Percentiles rank a stretch among this genome's conserved stretches.
phyloP scores from a whole-genome alignment of 1,140 invertebrate genomes.

The Acromyrmex heyeri region DNA sequence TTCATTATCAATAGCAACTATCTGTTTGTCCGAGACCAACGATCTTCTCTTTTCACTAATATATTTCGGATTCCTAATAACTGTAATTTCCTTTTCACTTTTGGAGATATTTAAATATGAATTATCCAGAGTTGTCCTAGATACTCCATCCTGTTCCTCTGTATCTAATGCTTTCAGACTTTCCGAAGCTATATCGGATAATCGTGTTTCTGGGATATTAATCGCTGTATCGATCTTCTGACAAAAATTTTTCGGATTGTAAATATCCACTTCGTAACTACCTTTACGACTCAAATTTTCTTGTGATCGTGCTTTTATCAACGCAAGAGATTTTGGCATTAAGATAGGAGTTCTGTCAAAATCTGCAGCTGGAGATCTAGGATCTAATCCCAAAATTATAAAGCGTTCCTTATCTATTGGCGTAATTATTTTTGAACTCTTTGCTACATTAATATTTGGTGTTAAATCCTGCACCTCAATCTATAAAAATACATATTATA shows the following conservation, averaged over 20 bases:
- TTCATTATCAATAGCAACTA: not conserved
- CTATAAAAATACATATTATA: conserved; percentile 12
- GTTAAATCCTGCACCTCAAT: conserved; percentile 29
- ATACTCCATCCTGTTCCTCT: not conserved
- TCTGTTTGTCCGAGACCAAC: conserved; percentile 11
- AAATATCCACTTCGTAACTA: conserved; percentile 59
- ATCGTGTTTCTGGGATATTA: conserved; percentile 77
- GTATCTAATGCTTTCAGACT: not conserved
- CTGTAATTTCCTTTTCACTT: conserved; percentile 46
- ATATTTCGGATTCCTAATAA: conserved; percentile 41
- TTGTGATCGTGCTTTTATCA: conserved; percentile 61
- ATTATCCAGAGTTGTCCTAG: not conserved
- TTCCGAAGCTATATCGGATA: conserved; percentile 60
- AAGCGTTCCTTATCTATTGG: conserved; percentile 67
- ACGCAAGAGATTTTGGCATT: conserved; percentile 74
- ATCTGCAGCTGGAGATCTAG: conserved; percentile 81
- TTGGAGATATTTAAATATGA: conserved; percentile 20
- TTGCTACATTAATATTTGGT: conserved; percentile 37
- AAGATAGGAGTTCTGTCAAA: conserved; percentile 83
- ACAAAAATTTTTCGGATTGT: conserved; percentile 62
- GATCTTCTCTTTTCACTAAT: not conserved
- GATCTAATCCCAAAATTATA: conserved; percentile 74
- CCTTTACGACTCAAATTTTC: conserved; percentile 50
- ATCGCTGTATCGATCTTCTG: conserved; percentile 73
- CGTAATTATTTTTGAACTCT: conserved; percentile 44